Conservation (phyloP, 1,140 invertebrate species). For the Drosophila mauritiana region DNA sequence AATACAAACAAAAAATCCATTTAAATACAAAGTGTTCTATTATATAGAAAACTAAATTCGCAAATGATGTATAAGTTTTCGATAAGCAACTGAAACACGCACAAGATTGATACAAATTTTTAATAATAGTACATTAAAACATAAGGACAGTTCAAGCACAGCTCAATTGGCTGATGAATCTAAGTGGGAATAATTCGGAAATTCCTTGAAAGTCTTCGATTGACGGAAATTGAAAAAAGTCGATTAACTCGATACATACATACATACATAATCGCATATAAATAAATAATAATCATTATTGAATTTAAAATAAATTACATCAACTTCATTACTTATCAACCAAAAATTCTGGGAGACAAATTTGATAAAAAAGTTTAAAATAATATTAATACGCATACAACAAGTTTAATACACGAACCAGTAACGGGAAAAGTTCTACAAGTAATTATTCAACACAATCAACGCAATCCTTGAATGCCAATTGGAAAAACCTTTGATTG, state of each 20-base stretch:
- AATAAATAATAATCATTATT: conserved; percentile 55
- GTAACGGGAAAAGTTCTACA: conserved; percentile 66
- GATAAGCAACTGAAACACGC: conserved; percentile 63
- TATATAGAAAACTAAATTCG: conserved; percentile 49
- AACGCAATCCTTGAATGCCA: conserved; percentile 57
- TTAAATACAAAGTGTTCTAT: conserved; percentile 59
- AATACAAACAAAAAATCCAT: conserved; percentile 24
- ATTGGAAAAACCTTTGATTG: conserved; percentile 52
- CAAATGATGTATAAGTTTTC: conserved; percentile 24
- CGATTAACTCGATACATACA: conserved; percentile 37
- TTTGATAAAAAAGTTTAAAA: conserved; percentile 61
- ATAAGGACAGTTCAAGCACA: conserved; percentile 24
- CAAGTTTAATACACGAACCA: conserved; percentile 38
- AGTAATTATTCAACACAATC: conserved; percentile 58
- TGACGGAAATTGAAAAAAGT: too few species aligned
- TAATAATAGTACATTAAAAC: conserved; percentile 12
- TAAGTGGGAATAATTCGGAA: conserved; percentile 1
- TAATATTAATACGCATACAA: conserved; percentile 24
- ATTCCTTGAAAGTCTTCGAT: conserved; percentile 4
- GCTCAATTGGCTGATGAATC: conserved; percentile 32
- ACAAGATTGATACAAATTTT: conserved; percentile 65
- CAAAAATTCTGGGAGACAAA: conserved; percentile 26
- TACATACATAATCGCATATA: conserved; percentile 57
- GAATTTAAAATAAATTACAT: conserved; percentile 62
- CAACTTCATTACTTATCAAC: conserved; percentile 50